phyloP scores from a whole-genome alignment of 2,888 invertebrate genomes.

The Gonocerus acuteangulatus region DNA sequence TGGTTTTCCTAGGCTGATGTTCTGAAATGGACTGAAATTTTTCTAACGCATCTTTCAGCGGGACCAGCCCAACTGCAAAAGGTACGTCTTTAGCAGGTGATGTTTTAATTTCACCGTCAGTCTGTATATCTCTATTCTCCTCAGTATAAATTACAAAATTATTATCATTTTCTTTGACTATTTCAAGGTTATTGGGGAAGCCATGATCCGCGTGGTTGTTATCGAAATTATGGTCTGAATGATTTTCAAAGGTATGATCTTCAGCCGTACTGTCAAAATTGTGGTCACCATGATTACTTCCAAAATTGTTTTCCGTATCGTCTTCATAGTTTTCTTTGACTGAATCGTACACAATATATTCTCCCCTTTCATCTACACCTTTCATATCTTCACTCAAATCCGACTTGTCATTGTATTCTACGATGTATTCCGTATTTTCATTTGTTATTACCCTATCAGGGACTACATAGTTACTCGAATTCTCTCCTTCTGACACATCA shows the following conservation, averaged over 20 bases:
- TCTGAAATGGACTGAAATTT: constrained; percentile 45
- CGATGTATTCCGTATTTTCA: constrained; percentile 26
- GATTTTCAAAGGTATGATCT: background rate
- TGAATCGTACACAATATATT: constrained; percentile 26
- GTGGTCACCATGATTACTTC: background rate
- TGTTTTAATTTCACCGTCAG: constrained; percentile 1
- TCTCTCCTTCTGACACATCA: constrained; percentile 21
- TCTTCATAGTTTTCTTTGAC: constrained; percentile 18
- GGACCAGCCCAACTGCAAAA: constrained; percentile 45
- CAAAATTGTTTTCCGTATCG: background rate
- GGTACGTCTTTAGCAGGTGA: constrained; percentile 45
- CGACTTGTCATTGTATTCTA: constrained; percentile 16
- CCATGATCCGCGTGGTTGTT: background rate
- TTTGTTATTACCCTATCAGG: constrained; percentile 18
- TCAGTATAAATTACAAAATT: constrained; percentile 8
- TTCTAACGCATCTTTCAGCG: constrained; percentile 44
- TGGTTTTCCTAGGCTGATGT: constrained; percentile 45
- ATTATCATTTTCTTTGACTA: constrained; percentile 5
- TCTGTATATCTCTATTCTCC: background rate
- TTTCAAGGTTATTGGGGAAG: background rate
- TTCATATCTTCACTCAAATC: constrained; percentile 25
- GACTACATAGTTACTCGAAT: constrained; percentile 18
- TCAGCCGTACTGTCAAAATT: constrained; percentile 5
- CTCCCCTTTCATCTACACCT: constrained; percentile 8
- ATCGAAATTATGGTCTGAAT: background rate